Evolutionary conservation across 2,888 invertebrate species (phyloP).

Genomic region (Asteroscopus sphinx): DNA sequence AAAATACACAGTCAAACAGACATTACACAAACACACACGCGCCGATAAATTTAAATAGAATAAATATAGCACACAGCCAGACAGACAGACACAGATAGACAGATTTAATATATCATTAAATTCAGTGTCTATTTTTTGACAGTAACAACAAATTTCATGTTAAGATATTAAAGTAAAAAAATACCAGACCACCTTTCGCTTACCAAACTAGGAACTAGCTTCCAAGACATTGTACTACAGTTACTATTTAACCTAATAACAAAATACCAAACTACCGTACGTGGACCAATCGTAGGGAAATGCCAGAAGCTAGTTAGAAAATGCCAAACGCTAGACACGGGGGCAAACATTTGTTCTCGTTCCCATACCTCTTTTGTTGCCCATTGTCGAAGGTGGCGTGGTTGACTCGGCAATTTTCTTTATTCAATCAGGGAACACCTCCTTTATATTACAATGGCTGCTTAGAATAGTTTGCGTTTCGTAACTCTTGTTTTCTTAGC

Average conservation of each 20-base stretch:
- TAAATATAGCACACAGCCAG: no score
- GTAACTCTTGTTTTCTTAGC: slow-evolving; percentile 51
- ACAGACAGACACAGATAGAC: no score
- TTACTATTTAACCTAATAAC: slow-evolving; percentile 16
- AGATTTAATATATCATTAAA: no score
- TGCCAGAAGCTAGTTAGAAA: slow-evolving; percentile 68
- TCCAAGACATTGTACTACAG: background rate
- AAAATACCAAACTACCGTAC: slow-evolving; percentile 42
- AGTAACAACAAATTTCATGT: no score
- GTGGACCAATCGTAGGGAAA: slow-evolving; percentile 57
- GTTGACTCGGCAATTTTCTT: slow-evolving; percentile 64
- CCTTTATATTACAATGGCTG: slow-evolving; percentile 45
- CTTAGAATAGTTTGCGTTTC: slow-evolving; percentile 52
- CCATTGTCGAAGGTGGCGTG: slow-evolving; percentile 60
- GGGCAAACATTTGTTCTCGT: slow-evolving; percentile 68
- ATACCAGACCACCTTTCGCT: background rate
- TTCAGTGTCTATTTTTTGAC: no score
- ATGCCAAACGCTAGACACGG: slow-evolving; percentile 65
- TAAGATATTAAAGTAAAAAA: background rate
- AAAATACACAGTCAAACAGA: no score
- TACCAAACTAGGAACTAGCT: no score
- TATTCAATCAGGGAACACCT: slow-evolving; percentile 62
- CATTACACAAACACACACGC: no score
- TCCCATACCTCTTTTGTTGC: slow-evolving; percentile 61
- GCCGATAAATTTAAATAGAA: no score